Conservation (phyloP, 2,113 vertebrate genomes). For the Myotis yumanensis region DNA sequence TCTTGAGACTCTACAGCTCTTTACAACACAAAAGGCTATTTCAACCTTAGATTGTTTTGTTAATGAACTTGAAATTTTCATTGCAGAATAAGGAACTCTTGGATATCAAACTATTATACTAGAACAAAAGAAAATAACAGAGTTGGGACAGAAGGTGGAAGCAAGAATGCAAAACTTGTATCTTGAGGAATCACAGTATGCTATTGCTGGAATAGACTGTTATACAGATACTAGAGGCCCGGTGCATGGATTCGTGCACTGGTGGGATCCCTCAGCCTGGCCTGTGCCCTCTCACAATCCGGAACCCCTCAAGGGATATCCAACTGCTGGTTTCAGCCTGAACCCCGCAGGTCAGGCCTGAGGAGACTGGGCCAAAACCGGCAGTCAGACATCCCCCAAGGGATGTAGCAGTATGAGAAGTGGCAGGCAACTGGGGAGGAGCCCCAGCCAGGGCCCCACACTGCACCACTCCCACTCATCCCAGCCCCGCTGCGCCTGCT, state of each 20-base stretch:
- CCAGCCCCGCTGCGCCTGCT: no score
- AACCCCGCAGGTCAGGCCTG: no score
- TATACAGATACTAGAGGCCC: not conserved
- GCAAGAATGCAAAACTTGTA: not conserved
- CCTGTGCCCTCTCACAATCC: no score
- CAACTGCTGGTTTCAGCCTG: no score
- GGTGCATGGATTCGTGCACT: no score
- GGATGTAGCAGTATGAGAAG: no score
- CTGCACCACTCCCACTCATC: no score
- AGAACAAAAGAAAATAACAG: not conserved
- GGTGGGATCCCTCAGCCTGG: no score
- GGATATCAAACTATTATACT: not conserved
- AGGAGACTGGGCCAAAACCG: no score
- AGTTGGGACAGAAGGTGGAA: not conserved
- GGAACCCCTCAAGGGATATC: no score
- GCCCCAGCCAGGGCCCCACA: fast-evolving
- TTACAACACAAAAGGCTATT: conserved; percentile 48
- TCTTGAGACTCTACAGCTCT: not conserved
- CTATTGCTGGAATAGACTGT: not conserved
- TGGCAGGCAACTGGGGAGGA: no score
- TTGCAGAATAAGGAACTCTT: not conserved
- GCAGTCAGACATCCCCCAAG: no score
- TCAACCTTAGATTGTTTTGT: conserved; percentile 41
- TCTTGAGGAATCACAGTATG: not conserved
- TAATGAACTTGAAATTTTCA: conserved; percentile 39